A percentile compares a stretch with the other conserved stretches of the same genome.
phyloP scores from a whole-genome alignment of 2,113 vertebrate species.

The Hepsetus odoe region DNA sequence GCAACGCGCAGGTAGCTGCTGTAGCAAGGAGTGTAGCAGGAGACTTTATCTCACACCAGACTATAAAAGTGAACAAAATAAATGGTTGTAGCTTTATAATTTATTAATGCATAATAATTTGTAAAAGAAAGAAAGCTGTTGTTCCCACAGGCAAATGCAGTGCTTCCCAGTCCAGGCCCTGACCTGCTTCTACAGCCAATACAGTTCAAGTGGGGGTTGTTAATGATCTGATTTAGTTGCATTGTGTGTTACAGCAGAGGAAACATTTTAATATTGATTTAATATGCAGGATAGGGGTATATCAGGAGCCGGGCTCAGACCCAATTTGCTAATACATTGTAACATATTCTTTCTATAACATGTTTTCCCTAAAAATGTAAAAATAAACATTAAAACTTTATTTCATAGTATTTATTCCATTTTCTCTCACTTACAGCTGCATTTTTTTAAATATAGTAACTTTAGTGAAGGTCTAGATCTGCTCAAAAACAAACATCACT shows the following conservation, averaged over 20 bases:
- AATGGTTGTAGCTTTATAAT: background rate
- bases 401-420: no score
- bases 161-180: background rate
- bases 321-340: no score
- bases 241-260: background rate
- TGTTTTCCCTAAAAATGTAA: no score
- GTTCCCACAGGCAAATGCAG: background rate
- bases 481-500: no score
- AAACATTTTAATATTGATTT: no score
- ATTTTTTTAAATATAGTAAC: no score
- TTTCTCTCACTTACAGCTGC: no score
- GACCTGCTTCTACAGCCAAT: background rate
- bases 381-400: no score
- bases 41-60: conserved; percentile 33
- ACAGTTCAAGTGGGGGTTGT: no score
- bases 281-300: background rate
- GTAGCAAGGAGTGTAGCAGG: conserved; percentile 24
- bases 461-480: no score
- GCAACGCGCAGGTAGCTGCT: conserved; percentile 24
- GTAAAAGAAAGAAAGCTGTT: background rate
- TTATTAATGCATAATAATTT: background rate
- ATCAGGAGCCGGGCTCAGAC: background rate
- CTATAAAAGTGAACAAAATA: conserved; percentile 12
- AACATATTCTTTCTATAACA: no score
- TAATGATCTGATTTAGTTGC: no score